phyloP scores from a whole-genome alignment of 2,888 invertebrate species.

The Mythimna vitellina region DNA sequence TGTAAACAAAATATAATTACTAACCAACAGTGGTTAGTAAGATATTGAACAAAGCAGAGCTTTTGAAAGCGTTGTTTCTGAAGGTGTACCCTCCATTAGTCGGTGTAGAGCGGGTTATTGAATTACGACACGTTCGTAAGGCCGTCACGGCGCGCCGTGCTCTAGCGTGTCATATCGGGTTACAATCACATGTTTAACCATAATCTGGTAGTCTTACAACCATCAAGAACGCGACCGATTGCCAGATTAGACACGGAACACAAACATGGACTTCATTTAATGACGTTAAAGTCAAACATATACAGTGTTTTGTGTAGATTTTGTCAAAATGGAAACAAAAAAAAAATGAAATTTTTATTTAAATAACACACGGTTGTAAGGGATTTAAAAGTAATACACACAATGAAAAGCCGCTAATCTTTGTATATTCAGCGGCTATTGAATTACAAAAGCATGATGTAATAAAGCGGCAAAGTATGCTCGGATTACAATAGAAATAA shows the following conservation, averaged over 20 bases:
- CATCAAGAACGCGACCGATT: conserved; percentile 66
- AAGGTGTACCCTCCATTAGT: conserved; percentile 76
- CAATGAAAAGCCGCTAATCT: conserved; percentile 71
- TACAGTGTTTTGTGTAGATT: conserved; percentile 19
- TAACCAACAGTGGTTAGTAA: neutral
- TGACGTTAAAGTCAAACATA: conserved; percentile 41
- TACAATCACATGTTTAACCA: conserved; percentile 69
- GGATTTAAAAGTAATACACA: conserved; percentile 40
- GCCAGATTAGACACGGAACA: conserved; percentile 58
- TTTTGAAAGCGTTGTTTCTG: conserved; percentile 48
- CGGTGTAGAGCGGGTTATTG: conserved; percentile 75
- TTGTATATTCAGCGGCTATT: conserved; percentile 71
- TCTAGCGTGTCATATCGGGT: conserved; percentile 70
- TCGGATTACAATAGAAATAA: conserved; percentile 71
- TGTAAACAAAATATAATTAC: conserved; percentile 10
- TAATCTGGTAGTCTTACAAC: conserved; percentile 69
- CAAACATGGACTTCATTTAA: conserved; percentile 56
- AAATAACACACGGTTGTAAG: conserved; percentile 16
- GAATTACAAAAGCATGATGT: conserved; percentile 72
- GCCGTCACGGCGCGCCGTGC: conserved; percentile 65
- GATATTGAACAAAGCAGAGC: conserved; percentile 21
- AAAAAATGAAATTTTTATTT: conserved; percentile 12
- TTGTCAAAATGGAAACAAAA: conserved; percentile 11
- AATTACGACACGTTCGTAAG: conserved; percentile 75
- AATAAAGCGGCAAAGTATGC: conserved; percentile 70